Evolutionary conservation across 2,797 vertebrate species (phyloP).

Genomic region (Kryptolebias ocellatus): DNA sequence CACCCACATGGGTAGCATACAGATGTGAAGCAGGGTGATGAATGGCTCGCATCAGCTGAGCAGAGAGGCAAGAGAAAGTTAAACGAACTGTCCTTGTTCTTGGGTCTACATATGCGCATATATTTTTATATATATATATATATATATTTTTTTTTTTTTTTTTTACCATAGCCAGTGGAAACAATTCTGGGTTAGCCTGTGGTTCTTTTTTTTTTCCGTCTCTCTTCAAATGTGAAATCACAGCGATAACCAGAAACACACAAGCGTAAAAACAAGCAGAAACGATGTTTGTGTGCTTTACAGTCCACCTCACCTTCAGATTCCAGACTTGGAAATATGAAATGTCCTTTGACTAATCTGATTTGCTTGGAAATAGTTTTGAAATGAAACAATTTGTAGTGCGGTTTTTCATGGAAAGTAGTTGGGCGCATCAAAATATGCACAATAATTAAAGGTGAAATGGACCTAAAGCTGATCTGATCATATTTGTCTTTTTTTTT

Average conservation of each 20-base stretch:
- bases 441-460: conserved; percentile 12
- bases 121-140: conserved; percentile 67
- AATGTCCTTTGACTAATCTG: conserved; percentile 31
- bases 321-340: conserved; percentile 19
- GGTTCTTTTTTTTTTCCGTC: conserved; percentile 61
- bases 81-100: conserved; percentile 82
- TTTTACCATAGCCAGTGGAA: conserved; percentile 72
- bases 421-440: too few species aligned
- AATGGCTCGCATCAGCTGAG: conserved; percentile 72
- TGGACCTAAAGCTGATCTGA: conserved; percentile 39
- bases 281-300: neutral
- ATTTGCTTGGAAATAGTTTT: neutral
- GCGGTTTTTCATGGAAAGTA: conserved; percentile 4
- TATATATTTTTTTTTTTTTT: conserved; percentile 13
- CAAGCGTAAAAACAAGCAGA: conserved; percentile 18
- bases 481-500: conserved; percentile 35
- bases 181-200: conserved; percentile 76
- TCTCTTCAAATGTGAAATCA: conserved; percentile 51
- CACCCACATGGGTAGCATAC: conserved; percentile 33
- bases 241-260: conserved; percentile 19
- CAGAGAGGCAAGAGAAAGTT: conserved; percentile 77
- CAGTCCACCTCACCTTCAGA: conserved; percentile 46
- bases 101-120: conserved; percentile 80
- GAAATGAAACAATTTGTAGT: neutral
- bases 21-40: conserved; percentile 72